Base-by-base conservation (phyloP, 30 jellyfish, hydroid and myxozoan genomes). In the Chrysaora quinquecirrha region DNA sequence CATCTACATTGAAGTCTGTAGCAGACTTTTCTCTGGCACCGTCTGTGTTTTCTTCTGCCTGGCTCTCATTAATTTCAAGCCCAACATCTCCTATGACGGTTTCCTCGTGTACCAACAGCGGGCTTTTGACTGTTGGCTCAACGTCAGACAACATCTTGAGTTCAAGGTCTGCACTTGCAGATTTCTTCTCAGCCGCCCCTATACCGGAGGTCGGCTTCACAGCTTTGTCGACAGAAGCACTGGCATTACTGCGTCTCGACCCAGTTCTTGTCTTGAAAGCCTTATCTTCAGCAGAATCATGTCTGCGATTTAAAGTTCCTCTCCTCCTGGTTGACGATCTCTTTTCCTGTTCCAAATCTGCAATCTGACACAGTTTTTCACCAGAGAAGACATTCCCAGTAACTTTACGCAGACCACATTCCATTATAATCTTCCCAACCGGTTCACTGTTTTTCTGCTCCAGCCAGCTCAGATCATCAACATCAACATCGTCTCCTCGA, bases 351-450 rank as follows among this genome's bases (percentile, higher is more conserved):
- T 19, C 68, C 29, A 10, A 3, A 19, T 52, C 68, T 3, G 71
- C 14, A 29, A 46, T 16, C 21, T 22, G 21, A 25, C 58, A 11
- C 71, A 79, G 30, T 11, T 34, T 35, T 27, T 58, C 63, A 4
- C 84, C 79, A 21, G 0, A 0, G 19, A 71, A 38, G 20, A 60
- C 75, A 38, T 49, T 60, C 27, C 78, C 10, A 3, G 30, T 47
- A 54, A 90, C 56, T 30, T 50, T 34, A 2, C 48, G 54, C 48
- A 82, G 35, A 12, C 97, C 96, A 34, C 89, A 88, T 75, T 93
- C 98, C 29, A 87, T 78, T 72, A 93, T 85, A 22, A 93, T 93
- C 73, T 78, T 71, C 19, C 98, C 98, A 46, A 93, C 78, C 1
- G 96, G 87, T 12, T 71, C 88, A 34, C 85, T 75, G 1, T 64